Base-by-base conservation (phyloP, 2,888 invertebrate species). In the Parasteatoda lunata region DNA sequence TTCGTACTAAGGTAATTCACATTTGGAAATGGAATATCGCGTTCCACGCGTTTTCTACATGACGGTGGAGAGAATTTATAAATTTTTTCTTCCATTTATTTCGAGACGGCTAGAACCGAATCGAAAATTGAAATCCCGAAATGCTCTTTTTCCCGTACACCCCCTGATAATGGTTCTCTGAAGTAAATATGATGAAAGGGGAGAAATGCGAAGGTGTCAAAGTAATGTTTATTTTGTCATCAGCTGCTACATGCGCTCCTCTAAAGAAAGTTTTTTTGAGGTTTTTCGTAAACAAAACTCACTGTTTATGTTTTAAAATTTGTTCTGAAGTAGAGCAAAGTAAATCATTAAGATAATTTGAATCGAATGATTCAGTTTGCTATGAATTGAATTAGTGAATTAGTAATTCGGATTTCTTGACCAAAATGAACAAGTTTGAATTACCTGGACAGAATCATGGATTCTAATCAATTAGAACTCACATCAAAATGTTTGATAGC, bases 101-200 rank as follows among this genome's bases (percentile, higher is more conserved):
- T 59, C 59, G 11, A 30, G 59, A 59, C 6, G n/a, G 59, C 59
- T 4, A 8, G 30, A 30, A n/a, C 59, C 9, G 59, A 59, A 59
- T 59, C 59, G 59, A 59, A 59, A 59, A 59, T 59, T 59, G 59
- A 59, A 59, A 59, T 59, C 59, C 8, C 11, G 59, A 59, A 59
- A 59, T n/a, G n/a, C n/a, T 59, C 30, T 30, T 30, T 30, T 30
- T 2, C 0, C 30, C 30, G 30, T 30, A 30, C 30, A 30, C n/a
- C 11, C 59, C 59, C n/a, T 59, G 59, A 59, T 13, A 8, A 59
- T 7, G 59, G 9, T 59, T 13, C 59, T 59, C 59, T 59, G 8
- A 59, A 59, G 59, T 59, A 59, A 59, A 59, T 59, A 59, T 59
- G n/a, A 59, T 59, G 59, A 59, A n/a, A 8, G 11, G n/a, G 59